Evolutionary conservation across 2,888 invertebrate species (phyloP).

Genomic region (Drosophila mimica): DNA sequence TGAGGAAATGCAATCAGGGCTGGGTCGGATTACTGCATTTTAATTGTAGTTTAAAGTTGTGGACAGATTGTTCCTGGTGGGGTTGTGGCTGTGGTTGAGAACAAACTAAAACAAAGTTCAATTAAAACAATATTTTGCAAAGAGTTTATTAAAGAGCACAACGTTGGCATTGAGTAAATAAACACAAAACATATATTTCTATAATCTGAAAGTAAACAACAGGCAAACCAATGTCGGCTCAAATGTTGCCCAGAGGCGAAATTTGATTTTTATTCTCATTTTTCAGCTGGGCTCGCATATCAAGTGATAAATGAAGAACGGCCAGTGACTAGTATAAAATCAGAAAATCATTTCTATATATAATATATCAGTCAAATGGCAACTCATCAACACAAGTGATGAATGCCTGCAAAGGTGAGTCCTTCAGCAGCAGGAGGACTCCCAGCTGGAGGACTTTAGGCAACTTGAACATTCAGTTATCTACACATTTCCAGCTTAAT

Average conservation of each 20-base stretch:
- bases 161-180: conserved; percentile 63
- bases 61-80: not conserved
- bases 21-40: conserved; percentile 40
- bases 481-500: conserved; percentile 17
- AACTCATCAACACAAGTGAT: not conserved
- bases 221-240: conserved; percentile 38
- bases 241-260: conserved; percentile 41
- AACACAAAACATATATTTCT: conserved; percentile 47
- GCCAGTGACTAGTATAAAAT: not conserved
- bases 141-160: conserved; percentile 57
- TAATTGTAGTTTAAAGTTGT: conserved; percentile 45
- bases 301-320: conserved; percentile 7
- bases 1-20: conserved; percentile 44
- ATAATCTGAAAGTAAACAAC: conserved; percentile 10
- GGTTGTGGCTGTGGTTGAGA: not conserved
- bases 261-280: conserved; percentile 50
- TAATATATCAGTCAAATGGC: conserved; percentile 5
- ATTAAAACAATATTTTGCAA: conserved; percentile 67
- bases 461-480: not conserved
- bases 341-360: conserved; percentile 6
- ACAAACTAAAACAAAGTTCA: conserved; percentile 32
- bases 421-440: not conserved
- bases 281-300: conserved; percentile 2
- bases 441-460: not conserved
- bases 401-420: not conserved